Percentiles rank a stretch among this genome's conserved stretches.
Evolutionary conservation across 2,888 invertebrate genomes (phyloP).

Genomic region (Amiota mariae): DNA sequence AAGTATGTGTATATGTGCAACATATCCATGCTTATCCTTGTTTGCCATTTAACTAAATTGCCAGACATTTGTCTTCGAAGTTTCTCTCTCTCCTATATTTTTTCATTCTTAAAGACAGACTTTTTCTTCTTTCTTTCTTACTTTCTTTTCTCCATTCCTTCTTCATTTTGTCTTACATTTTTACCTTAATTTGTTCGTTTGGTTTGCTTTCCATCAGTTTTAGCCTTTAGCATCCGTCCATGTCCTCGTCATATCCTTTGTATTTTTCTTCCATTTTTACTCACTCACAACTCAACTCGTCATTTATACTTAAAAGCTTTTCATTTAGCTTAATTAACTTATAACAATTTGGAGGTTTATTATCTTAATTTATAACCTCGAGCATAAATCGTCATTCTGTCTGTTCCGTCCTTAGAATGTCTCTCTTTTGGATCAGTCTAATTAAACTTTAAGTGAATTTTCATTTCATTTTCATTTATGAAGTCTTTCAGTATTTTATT

Average conservation of each 20-base stretch:
- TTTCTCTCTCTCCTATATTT: constrained; percentile 27
- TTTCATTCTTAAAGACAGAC: constrained; percentile 29
- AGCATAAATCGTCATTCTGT: constrained; percentile 45
- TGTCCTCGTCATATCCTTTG: neutral
- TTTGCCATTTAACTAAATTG: constrained; percentile 65
- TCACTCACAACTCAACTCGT: constrained; percentile 27
- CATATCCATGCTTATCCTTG: constrained; percentile 39
- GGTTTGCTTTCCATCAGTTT: constrained; percentile 27
- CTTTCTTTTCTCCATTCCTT: neutral
- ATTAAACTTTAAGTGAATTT: constrained; percentile 51
- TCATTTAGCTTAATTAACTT: constrained; percentile 68
- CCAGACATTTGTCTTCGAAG: constrained; percentile 62
- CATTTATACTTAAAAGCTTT: constrained; percentile 60
- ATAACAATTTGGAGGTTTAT: constrained; percentile 65
- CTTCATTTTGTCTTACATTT: constrained; percentile 22
- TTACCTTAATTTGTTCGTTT: constrained; percentile 42
- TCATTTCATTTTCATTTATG: constrained; percentile 29
- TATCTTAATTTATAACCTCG: constrained; percentile 61
- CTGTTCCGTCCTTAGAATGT: neutral
- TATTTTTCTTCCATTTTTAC: neutral
- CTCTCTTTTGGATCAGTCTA: constrained; percentile 22
- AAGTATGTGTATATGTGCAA: constrained; percentile 52
- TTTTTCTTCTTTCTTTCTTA: neutral
- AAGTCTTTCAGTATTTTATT: constrained; percentile 17
- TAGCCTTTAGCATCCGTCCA: neutral